These are phyloP conservation scores for Dicyrtoma fusca DNA, from an alignment of 2,888 invertebrate genomes.

Conservation along the genomic window DNA sequence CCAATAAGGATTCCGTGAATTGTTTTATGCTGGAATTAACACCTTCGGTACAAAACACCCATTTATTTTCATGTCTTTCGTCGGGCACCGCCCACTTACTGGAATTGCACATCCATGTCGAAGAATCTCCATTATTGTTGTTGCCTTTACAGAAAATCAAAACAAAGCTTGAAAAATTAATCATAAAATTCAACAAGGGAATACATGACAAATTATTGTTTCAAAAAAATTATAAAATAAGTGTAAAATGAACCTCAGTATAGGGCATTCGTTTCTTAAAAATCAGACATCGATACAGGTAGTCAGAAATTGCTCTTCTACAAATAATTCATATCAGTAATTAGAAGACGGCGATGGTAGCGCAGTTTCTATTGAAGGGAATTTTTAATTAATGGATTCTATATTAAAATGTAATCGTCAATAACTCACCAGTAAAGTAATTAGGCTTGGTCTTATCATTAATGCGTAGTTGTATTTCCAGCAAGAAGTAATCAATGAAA, in stretches of 20 bases:
- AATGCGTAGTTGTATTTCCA: conserved; percentile 13
- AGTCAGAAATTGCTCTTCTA: conserved; percentile 27
- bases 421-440: conserved; percentile 17
- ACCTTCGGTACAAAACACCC: conserved; percentile 19
- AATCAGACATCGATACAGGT: conserved; percentile 2
- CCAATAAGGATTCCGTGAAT: not conserved
- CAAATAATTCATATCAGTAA: not conserved
- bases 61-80: conserved; percentile 14
- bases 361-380: not conserved
- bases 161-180: not conserved
- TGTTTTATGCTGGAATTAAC: too few relatives aligned
- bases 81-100: conserved; percentile 22
- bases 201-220: not conserved
- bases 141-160: conserved; percentile 30
- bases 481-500: conserved; percentile 26
- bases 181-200: not conserved
- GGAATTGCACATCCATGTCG: conserved; percentile 32
- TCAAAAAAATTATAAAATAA: too few relatives aligned
- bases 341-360: not conserved
- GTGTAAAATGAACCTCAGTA: not conserved
- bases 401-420: not conserved
- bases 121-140: conserved; percentile 28
- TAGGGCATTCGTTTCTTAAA: conserved; percentile 7
- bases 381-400: too few relatives aligned
- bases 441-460: not conserved